Evolutionary conservation across 2,797 vertebrate genomes (phyloP).

Genomic region (Acanthis flammea): DNA sequence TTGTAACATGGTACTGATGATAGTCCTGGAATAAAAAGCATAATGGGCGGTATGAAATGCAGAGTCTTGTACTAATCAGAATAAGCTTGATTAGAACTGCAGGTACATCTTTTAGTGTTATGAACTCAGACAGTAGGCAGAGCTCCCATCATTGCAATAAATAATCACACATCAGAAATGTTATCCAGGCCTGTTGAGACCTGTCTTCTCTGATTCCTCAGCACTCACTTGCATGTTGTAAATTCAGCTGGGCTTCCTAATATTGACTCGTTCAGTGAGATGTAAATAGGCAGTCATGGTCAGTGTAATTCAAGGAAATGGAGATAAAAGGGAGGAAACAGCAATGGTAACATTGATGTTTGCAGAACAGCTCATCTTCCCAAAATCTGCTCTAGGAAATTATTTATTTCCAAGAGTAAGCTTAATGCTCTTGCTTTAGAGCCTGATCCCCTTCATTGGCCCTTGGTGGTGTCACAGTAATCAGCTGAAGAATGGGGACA

Average conservation of each 20-base stretch:
- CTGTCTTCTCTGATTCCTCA: background rate
- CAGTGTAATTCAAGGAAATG: background rate
- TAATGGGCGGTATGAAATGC: background rate
- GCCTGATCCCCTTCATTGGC: background rate
- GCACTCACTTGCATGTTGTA: background rate
- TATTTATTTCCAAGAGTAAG: background rate
- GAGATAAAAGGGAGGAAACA: background rate
- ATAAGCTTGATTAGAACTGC: constrained; percentile 14
- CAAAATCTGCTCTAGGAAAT: background rate
- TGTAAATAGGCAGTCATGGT: background rate
- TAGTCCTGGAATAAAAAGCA: background rate
- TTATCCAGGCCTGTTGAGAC: background rate
- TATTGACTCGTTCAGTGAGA: background rate
- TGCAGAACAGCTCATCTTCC: background rate
- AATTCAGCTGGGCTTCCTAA: background rate
- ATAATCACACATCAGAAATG: background rate
- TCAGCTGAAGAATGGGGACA: background rate
- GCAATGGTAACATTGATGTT: background rate
- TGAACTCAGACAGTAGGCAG: background rate
- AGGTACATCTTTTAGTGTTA: background rate
- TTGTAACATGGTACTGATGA: background rate
- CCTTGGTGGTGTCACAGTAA: background rate
- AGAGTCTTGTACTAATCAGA: constrained; percentile 13
- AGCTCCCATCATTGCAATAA: background rate
- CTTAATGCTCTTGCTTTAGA: background rate